Conservation (phyloP, 2,797 vertebrate species). For the Oreortyx pictus region DNA sequence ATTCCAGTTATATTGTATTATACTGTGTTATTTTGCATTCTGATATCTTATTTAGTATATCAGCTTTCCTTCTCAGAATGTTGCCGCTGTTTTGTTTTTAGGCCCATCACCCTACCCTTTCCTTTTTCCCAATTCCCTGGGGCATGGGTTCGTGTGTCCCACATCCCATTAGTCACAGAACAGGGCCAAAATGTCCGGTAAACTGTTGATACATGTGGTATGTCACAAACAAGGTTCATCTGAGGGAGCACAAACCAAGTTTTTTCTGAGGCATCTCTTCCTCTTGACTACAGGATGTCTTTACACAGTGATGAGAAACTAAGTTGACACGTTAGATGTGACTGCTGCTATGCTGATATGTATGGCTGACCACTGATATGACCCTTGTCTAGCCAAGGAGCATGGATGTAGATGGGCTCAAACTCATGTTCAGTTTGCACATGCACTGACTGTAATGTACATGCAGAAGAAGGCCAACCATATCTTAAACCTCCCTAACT, state of each 20-base stretch:
- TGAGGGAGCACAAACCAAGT: neutral
- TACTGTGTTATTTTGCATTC: too few relatives aligned
- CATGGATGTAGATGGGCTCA: rapidly evolving
- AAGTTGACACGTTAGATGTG: neutral
- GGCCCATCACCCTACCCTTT: too few relatives aligned
- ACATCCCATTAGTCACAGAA: too few relatives aligned
- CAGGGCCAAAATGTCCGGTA: too few relatives aligned
- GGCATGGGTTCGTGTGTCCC: too few relatives aligned
- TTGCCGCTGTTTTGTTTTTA: too few relatives aligned
- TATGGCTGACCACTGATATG: neutral
- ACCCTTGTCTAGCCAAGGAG: neutral
- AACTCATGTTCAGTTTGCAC: neutral
- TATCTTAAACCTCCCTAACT: neutral
- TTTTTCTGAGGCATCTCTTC: neutral
- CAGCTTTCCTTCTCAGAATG: too few relatives aligned
- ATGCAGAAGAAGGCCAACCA: neutral
- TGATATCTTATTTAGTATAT: too few relatives aligned
- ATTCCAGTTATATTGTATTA: too few relatives aligned
- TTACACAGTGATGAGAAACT: neutral
- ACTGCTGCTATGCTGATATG: neutral
- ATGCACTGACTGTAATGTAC: too few relatives aligned
- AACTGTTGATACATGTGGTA: neutral
- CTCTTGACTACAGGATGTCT: neutral
- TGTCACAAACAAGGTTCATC: neutral
- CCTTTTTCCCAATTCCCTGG: too few relatives aligned